Evolutionary conservation across 2,888 invertebrate genomes (phyloP).

Genomic region (Euphydryas editha): DNA sequence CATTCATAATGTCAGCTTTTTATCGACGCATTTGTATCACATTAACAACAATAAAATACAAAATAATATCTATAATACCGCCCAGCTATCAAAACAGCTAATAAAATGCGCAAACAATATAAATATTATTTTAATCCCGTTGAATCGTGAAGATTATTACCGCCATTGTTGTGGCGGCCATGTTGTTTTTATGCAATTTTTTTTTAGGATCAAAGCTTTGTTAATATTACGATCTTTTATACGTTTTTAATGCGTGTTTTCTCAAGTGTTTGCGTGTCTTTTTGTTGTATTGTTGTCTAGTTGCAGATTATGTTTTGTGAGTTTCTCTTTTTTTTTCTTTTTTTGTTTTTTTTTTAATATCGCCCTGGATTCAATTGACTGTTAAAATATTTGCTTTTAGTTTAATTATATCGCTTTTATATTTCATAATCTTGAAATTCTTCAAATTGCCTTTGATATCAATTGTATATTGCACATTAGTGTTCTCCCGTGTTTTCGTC

Average conservation of each 20-base stretch:
- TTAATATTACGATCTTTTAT: conserved; percentile 28
- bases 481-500: not conserved
- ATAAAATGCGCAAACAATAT: conserved; percentile 36
- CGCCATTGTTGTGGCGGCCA: conserved; percentile 27
- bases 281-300: conserved; percentile 11
- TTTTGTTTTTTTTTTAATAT: conserved; percentile 7
- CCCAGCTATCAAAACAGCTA: conserved; percentile 48
- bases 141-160: conserved; percentile 38
- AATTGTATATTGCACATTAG: not conserved
- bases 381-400: conserved; percentile 7
- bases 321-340: conserved; percentile 12
- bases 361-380: conserved; percentile 17
- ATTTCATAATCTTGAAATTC: too few species aligned
- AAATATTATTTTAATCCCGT: conserved; percentile 11
- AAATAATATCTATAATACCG: conserved; percentile 41
- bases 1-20: not conserved
- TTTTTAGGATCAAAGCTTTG: conserved; percentile 24
- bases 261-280: conserved; percentile 40
- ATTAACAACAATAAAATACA: conserved; percentile 17
- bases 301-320: conserved; percentile 23
- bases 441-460: too few species aligned
- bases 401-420: not conserved
- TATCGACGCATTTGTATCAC: not conserved
- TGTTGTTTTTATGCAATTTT: conserved; percentile 31
- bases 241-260: conserved; percentile 35